phyloP scores from a whole-genome alignment of 2,113 vertebrate species.

The Herpetotheres cachinnans region DNA sequence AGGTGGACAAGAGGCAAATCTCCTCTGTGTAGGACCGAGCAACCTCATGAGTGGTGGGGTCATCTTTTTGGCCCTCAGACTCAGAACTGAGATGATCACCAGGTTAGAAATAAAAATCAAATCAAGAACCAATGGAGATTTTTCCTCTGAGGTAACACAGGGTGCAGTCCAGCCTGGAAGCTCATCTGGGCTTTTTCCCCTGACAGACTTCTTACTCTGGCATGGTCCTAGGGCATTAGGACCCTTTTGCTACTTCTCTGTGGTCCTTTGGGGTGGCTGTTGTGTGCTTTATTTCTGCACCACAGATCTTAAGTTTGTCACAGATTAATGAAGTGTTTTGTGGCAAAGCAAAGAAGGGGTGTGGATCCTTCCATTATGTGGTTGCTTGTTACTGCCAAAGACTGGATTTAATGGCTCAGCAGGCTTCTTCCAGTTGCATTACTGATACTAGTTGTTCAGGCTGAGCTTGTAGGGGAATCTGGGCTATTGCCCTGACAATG shows the following conservation, averaged over 20 bases:
- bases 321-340: background rate
- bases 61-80: background rate
- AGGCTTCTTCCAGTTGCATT: background rate
- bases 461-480: background rate
- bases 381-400: background rate
- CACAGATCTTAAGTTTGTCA: background rate
- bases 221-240: background rate
- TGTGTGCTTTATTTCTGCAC: background rate
- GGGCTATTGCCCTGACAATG: background rate
- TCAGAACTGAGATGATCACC: background rate
- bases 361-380: background rate
- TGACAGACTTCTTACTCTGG: background rate
- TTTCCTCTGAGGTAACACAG: background rate
- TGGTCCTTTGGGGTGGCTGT: background rate
- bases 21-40: background rate
- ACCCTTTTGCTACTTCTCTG: background rate
- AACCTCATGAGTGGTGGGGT: rapidly evolving
- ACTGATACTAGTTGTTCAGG: background rate
- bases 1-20: background rate
- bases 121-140: background rate
- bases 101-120: background rate
- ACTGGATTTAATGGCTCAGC: background rate
- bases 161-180: background rate
- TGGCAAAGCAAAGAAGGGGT: background rate
- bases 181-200: background rate